Evolutionary conservation across 2,797 vertebrate species (phyloP).

Genomic region (Urophycis tenuis): DNA sequence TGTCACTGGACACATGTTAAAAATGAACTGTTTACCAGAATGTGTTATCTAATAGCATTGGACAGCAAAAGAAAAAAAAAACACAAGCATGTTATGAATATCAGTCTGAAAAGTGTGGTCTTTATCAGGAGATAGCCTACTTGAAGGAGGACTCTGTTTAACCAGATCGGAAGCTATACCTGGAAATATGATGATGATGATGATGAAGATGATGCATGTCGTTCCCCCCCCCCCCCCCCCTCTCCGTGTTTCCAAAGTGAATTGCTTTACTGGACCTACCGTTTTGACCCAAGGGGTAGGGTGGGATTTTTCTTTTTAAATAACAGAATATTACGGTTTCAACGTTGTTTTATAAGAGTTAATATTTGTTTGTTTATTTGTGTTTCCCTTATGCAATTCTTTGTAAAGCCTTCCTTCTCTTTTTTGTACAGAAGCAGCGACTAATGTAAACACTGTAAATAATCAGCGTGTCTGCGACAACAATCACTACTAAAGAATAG

Average conservation of each 20-base stretch:
- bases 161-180: slow-evolving; percentile 23
- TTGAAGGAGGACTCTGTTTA: slow-evolving; percentile 22
- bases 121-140: slow-evolving; percentile 20
- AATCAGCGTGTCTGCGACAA: slow-evolving; percentile 72
- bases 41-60: not conserved
- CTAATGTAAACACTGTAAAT: slow-evolving; percentile 76
- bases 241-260: slow-evolving; percentile 58
- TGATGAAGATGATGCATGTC: slow-evolving; percentile 32
- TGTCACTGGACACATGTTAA: not conserved
- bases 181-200: slow-evolving; percentile 15
- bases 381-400: slow-evolving; percentile 67
- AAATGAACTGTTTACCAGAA: not conserved
- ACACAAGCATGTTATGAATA: not conserved
- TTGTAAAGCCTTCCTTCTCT: slow-evolving; percentile 70
- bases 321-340: slow-evolving; percentile 51
- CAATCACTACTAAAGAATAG: slow-evolving; percentile 65
- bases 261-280: slow-evolving; percentile 63
- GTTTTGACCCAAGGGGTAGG: slow-evolving; percentile 35
- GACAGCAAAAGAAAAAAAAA: not conserved
- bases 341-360: slow-evolving; percentile 51
- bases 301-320: slow-evolving; percentile 47
- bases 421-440: slow-evolving; percentile 77
- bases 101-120: slow-evolving; percentile 25
- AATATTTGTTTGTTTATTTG: slow-evolving; percentile 31
- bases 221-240: too few relatives aligned